These are phyloP conservation scores for Eudemis profundana DNA, from an alignment of 2,888 invertebrate species.

Conservation along the genomic window DNA sequence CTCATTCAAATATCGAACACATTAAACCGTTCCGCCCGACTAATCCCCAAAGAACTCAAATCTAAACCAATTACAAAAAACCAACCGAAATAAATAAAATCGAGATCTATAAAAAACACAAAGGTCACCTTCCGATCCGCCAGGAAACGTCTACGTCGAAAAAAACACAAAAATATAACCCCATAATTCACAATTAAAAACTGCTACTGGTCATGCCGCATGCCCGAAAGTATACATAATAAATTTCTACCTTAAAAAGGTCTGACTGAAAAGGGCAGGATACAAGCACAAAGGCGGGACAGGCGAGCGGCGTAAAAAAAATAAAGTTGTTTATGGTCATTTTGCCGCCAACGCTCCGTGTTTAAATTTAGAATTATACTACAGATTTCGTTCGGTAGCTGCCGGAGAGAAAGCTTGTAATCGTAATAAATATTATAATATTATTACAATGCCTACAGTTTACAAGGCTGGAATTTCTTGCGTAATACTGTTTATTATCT, in stretches of 20 bases:
- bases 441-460: slow-evolving; percentile 40
- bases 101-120: slow-evolving; percentile 70
- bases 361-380: slow-evolving; percentile 78
- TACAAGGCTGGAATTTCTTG: slow-evolving; percentile 34
- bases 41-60: slow-evolving; percentile 69
- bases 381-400: slow-evolving; percentile 49
- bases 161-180: slow-evolving; percentile 66
- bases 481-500: slow-evolving; percentile 29
- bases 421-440: slow-evolving; percentile 41
- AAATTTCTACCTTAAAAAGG: slow-evolving; percentile 84
- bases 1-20: slow-evolving; percentile 62
- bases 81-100: slow-evolving; percentile 65
- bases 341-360: slow-evolving; percentile 79
- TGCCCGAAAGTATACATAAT: slow-evolving; percentile 82
- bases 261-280: slow-evolving; percentile 82
- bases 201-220: slow-evolving; percentile 84
- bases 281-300: slow-evolving; percentile 76
- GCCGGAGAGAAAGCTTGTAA: slow-evolving; percentile 49
- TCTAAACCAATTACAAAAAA: slow-evolving; percentile 69
- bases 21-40: slow-evolving; percentile 69
- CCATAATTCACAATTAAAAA: slow-evolving; percentile 84
- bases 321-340: slow-evolving; percentile 80
- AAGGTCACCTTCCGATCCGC: slow-evolving; percentile 78
- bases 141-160: slow-evolving; percentile 66
- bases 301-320: slow-evolving; percentile 70